Base-by-base conservation (phyloP, 1,140 invertebrate species). In the Drosophila mayri region DNA sequence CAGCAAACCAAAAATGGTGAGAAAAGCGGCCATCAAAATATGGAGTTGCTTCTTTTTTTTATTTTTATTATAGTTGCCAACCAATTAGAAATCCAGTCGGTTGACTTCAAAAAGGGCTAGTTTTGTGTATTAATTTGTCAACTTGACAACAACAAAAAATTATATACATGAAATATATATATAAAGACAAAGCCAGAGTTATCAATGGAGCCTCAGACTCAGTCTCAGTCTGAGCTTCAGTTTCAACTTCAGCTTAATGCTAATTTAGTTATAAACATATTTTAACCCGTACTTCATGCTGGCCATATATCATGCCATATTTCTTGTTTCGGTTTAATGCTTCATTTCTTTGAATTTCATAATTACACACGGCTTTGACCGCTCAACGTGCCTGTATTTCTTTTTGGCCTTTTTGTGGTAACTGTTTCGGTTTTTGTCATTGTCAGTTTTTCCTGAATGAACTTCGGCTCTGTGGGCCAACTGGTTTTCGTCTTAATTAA, bases 281-380 rank as follows among this genome's bases (percentile, higher is more conserved):
- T 54, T 61, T 41, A 10, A 8, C 59, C 32, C 30, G 32, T 52
- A 37, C 59, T 50, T 10, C 20, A 47, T 32, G 46, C 12, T 12
- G 54, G 44, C 32, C 35, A 55, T 65, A 52, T 8, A 61, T 35
- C 37, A 60, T 66, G 35, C 59, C 49, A 66, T 50, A 65, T 49
- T 73, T 46, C 49, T 41, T 43, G 58, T 75, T 82, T 82, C 65
- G 75, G 64, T 70, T 83, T 70, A 88, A 88, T 88, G 84, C 72
- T 71, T 83, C 61, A 88, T 80, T 88, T 88, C 84, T 88, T 88
- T 85, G 84, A 88, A 88, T 90, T 88, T 88, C 84, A 88, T 88
- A 88, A 88, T 88, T 90, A 88, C 84, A 32, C 32, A 84, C 77
- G 81, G 68, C 84, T 88, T 77, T 87, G 84, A 87, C 84, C 84